A percentile compares a stretch with the other conserved stretches of the same genome.
Evolutionary conservation across 2,797 vertebrate species (phyloP).

Genomic region (Sciurus vulgaris): DNA sequence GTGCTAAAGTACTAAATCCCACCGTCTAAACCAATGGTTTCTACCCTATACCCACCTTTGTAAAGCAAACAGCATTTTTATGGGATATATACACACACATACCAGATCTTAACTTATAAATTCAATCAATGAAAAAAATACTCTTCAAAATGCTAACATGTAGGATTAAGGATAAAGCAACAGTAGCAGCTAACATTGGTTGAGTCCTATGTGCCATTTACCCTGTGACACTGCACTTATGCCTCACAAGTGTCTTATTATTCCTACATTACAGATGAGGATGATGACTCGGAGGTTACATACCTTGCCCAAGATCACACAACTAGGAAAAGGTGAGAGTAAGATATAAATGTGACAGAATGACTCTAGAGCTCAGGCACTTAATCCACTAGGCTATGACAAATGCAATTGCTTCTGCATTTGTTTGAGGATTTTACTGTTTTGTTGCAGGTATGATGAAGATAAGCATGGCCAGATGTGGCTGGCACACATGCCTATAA

Average conservation of each 20-base stretch:
- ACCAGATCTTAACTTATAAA: background rate
- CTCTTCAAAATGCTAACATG: constrained; percentile 29
- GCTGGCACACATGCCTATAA: too few species aligned
- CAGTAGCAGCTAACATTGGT: background rate
- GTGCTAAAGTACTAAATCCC: background rate
- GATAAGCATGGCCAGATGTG: background rate
- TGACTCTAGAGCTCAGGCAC: background rate
- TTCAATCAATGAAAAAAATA: constrained; percentile 1
- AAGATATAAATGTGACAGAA: background rate
- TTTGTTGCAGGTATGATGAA: background rate
- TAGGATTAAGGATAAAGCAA: background rate
- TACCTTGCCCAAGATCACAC: background rate
- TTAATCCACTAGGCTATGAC: background rate
- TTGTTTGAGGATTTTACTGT: background rate
- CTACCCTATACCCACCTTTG: background rate
- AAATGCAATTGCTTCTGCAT: background rate
- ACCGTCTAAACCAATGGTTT: background rate
- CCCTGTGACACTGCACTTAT: background rate
- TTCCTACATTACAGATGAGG: background rate
- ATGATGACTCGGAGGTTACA: background rate
- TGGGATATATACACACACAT: background rate
- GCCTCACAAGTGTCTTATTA: background rate
- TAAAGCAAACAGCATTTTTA: constrained; percentile 26
- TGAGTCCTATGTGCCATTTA: background rate
- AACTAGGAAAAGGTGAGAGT: background rate